phyloP scores from a whole-genome alignment of 2,888 invertebrate species.

The Chymomyza amoena region DNA sequence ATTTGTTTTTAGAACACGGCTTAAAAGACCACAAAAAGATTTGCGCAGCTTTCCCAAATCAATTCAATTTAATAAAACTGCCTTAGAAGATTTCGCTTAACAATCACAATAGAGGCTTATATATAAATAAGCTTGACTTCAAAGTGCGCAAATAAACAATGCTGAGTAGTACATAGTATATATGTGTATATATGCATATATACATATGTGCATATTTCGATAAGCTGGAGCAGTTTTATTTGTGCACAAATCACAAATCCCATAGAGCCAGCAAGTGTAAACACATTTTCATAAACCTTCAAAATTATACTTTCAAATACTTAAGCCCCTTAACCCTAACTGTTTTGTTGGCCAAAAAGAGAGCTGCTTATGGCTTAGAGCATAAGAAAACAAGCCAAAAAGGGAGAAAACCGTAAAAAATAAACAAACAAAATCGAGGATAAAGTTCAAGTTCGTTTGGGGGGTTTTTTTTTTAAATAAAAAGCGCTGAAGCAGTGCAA shows the following conservation, averaged over 20 bases:
- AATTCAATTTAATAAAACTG: neutral
- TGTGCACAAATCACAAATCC: neutral
- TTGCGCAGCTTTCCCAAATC: neutral
- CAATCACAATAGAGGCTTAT: neutral
- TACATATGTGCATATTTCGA: neutral
- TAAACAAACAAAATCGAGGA: neutral
- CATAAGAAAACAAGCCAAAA: neutral
- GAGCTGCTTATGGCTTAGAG: neutral
- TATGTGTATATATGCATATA: too few relatives aligned
- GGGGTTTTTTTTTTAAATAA: neutral
- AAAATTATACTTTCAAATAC: neutral
- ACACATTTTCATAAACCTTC: neutral
- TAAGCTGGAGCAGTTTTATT: neutral
- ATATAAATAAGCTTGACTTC: neutral
- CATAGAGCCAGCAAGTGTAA: neutral
- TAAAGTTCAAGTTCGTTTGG: neutral
- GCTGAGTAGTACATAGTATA: neutral
- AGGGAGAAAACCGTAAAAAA: neutral
- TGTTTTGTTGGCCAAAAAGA: neutral
- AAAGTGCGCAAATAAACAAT: neutral
- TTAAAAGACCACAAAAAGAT: neutral
- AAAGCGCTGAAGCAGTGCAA: neutral
- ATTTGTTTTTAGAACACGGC: too few relatives aligned
- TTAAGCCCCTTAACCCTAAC: neutral
- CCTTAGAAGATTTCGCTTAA: neutral